phyloP scores from a whole-genome alignment of 2,888 invertebrate genomes.

The Eurytoma adleriae region DNA sequence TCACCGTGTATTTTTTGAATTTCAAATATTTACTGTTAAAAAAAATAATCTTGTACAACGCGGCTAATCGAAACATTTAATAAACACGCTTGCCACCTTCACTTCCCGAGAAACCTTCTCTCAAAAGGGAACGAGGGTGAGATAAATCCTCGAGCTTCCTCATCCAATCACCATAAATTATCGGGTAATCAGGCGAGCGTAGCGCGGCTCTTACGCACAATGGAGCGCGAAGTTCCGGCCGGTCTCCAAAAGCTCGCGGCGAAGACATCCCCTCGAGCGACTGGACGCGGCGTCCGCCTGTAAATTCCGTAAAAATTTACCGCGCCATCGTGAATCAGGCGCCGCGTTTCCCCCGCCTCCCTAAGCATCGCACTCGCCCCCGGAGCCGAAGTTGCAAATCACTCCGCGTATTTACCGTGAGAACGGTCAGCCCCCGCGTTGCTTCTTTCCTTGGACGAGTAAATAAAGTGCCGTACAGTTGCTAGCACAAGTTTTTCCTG shows the following conservation, averaged over 20 bases:
- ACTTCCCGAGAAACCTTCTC: no score
- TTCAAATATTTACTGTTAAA: no score
- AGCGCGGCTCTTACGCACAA: background rate
- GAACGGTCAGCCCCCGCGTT: conserved; percentile 68
- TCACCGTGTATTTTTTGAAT: no score
- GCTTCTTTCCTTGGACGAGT: conserved; percentile 15
- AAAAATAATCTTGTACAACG: no score
- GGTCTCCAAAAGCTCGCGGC: background rate
- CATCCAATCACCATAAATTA: conserved; percentile 39
- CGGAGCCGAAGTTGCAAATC: conserved; percentile 72
- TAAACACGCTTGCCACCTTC: no score
- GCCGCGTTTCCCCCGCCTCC: conserved; percentile 33
- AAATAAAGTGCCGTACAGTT: conserved; percentile 38
- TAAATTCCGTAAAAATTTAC: conserved; percentile 69
- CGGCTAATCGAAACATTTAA: no score
- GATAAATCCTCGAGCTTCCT: background rate
- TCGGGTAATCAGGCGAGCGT: conserved; percentile 1
- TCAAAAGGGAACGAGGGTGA: no score
- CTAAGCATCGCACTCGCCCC: conserved; percentile 15
- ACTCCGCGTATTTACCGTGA: conserved; percentile 75
- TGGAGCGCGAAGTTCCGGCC: background rate
- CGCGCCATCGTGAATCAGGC: conserved; percentile 67
- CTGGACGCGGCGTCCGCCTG: conserved; percentile 29
- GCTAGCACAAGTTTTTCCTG: background rate
- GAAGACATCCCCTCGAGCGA: conserved; percentile 4